Conservation (phyloP, 2,113 vertebrate species). For the Callospermophilus lateralis region DNA sequence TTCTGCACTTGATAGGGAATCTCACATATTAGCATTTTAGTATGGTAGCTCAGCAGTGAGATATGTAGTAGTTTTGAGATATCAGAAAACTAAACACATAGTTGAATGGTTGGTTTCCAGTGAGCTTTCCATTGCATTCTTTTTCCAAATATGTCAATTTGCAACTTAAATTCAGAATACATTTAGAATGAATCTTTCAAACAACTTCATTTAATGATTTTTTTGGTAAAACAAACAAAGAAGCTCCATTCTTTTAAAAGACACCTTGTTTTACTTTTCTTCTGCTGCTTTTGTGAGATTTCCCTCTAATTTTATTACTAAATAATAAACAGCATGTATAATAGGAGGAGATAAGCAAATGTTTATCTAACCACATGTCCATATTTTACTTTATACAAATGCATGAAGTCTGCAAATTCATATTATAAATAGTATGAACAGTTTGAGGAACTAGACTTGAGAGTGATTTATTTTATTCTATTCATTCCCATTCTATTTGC, state of each 20-base stretch:
- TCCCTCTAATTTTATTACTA: neutral
- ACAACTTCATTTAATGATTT: neutral
- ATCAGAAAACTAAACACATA: neutral
- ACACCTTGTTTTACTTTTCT: neutral
- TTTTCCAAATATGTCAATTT: neutral
- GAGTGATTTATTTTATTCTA: neutral
- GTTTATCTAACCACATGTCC: neutral
- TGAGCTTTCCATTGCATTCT: neutral
- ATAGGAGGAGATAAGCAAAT: neutral
- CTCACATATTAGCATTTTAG: neutral
- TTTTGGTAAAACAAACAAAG: neutral
- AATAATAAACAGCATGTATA: neutral
- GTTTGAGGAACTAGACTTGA: neutral
- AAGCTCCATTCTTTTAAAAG: neutral
- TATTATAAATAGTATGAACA: neutral
- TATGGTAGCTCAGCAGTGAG: neutral
- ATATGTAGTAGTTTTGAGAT: neutral
- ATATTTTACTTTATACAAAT: neutral
- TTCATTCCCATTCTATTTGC: neutral
- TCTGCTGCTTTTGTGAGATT: neutral
- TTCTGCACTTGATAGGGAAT: conserved; percentile 26
- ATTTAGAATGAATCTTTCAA: neutral
- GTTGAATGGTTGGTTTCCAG: neutral
- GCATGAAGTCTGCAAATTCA: neutral
- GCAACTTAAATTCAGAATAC: neutral